Conservation (phyloP, 2,797 vertebrate genomes). For the Sphenodon punctatus region DNA sequence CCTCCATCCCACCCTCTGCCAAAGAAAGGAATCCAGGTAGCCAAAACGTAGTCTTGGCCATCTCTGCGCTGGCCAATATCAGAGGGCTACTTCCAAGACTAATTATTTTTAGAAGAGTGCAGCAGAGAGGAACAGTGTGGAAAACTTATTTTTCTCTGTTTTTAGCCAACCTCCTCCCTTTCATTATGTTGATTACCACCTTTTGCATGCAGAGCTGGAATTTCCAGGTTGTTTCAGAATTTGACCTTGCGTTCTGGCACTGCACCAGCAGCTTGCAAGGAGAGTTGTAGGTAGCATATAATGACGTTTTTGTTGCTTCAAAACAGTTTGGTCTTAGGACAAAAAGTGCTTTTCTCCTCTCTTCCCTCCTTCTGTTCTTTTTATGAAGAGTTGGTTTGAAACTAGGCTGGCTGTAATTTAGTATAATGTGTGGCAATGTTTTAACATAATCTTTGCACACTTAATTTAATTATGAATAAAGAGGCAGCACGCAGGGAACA, state of each 20-base stretch:
- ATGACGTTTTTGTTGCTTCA: neutral
- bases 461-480: neutral
- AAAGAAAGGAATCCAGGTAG: no score
- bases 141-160: slow-evolving; percentile 29
- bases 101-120: neutral
- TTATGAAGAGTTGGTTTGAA: no score
- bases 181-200: neutral
- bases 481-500: neutral
- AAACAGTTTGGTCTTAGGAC: neutral
- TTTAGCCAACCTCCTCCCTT: no score
- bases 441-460: neutral
- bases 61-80: neutral
- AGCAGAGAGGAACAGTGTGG: neutral
- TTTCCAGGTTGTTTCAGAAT: neutral
- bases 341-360: neutral
- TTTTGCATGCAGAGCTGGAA: neutral
- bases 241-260: neutral
- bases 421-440: neutral
- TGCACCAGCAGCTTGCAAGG: neutral
- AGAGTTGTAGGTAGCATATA: neutral
- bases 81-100: fast-evolving
- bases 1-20: neutral
- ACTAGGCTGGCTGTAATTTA: neutral
- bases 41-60: neutral
- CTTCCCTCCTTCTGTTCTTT: neutral